Evolutionary conservation across 2,797 vertebrate species (phyloP), one percentile per base, ranked within the genome.

Genomic region (Argyrosomus regius): DNA sequence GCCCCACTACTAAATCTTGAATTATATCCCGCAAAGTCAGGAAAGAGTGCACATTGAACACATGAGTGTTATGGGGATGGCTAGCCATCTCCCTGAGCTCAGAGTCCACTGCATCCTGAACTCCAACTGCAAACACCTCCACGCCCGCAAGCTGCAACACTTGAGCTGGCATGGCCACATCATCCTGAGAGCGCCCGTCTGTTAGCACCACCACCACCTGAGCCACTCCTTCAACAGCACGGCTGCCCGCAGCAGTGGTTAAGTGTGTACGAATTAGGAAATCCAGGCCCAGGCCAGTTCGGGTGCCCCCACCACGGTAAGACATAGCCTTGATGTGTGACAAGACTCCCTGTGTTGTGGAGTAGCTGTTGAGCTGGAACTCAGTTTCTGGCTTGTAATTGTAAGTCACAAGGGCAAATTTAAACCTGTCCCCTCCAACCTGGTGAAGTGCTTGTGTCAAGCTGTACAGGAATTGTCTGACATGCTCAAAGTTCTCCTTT

Each of bases 11-110:
- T 96, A 97, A 95, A 86, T 94, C 95, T 88, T 95, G 96, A 78
- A 96, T 96, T 91, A 97, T 91, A 90, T 90, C 93, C 28, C 92
- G 92, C 84, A 98, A 96, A 58, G 95, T 81, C 6, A 93, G 93
- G 78, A 96, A 96, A 90, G 97, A 96, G 87, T 96, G 96, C 95
- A 98, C 95, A 91, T 92, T 97, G 95, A 97, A 97, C 77, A 96
- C 82, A 64, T 97, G 96, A 77, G 14, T 84, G 78, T 94, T 78
- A 64, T 94, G 87, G 4, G 96, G 96, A 60, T 89, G 84, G 31
- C 96, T 96, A 3, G 95, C 97, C 91, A 97, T 96, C 91, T 96
- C 95, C 92, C 91, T 96, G 66, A 98, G 89, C 49, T 96, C 91
- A 78, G 84, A 93, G 93, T 96, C 94, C 77, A 96, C 93, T 0